Evolutionary conservation across 2,113 vertebrate genomes (phyloP).

Genomic region (Maccullochella peelii): DNA sequence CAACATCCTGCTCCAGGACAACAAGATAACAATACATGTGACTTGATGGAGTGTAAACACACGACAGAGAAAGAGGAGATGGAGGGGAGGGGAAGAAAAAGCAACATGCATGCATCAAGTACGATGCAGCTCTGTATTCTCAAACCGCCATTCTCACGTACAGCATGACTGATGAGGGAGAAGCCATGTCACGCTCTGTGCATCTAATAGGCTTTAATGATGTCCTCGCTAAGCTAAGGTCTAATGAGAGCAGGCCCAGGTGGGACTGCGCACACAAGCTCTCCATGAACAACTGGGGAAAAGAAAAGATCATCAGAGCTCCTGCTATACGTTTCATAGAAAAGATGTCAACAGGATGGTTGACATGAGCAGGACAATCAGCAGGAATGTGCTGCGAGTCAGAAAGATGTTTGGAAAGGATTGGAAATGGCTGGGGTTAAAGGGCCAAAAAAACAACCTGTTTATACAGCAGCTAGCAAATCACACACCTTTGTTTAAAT

Average conservation of each 20-base stretch:
- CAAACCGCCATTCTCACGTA: slow-evolving; percentile 2
- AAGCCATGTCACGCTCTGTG: slow-evolving; percentile 58
- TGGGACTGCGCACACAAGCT: slow-evolving; percentile 28
- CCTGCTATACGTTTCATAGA: slow-evolving; percentile 36
- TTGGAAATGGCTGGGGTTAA: not conserved
- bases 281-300: slow-evolving; percentile 28
- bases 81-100: slow-evolving; percentile 1
- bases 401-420: not conserved
- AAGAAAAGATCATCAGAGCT: slow-evolving; percentile 37
- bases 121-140: slow-evolving; percentile 63
- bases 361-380: slow-evolving; percentile 34
- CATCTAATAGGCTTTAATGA: slow-evolving; percentile 75
- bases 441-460: not conserved
- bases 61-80: slow-evolving; percentile 7
- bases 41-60: slow-evolving; percentile 41
- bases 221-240: slow-evolving; percentile 38
- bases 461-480: not conserved
- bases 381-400: slow-evolving; percentile 46
- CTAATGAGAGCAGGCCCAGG: slow-evolving; percentile 62
- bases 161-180: slow-evolving; percentile 37
- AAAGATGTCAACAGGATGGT: slow-evolving; percentile 53
- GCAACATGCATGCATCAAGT: slow-evolving; percentile 34
- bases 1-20: slow-evolving; percentile 34
- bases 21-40: slow-evolving; percentile 36
- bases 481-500: not conserved